Evolutionary conservation across 2,888 invertebrate genomes (phyloP).

Genomic region (Lithosia quadra): DNA sequence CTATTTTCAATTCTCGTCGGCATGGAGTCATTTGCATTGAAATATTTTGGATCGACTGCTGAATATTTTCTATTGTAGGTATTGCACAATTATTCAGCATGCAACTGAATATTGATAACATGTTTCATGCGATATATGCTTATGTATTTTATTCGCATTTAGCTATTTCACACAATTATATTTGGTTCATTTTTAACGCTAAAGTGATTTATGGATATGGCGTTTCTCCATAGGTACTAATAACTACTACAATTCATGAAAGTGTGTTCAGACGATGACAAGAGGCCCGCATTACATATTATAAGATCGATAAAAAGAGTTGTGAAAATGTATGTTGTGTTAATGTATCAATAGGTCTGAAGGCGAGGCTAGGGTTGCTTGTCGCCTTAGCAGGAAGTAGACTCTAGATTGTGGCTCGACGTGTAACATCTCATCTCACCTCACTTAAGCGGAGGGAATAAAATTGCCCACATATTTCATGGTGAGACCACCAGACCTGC

Average conservation of each 20-base stretch:
- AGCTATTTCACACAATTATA: background rate
- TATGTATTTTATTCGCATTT: background rate
- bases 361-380: no score
- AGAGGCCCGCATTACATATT: background rate
- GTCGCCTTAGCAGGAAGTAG: no score
- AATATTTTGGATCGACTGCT: constrained; percentile 38
- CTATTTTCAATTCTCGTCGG: constrained; percentile 65
- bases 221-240: background rate
- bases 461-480: no score
- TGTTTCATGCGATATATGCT: background rate
- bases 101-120: constrained; percentile 34
- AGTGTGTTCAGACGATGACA: background rate
- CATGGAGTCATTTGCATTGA: constrained; percentile 58
- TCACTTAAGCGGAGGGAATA: no score
- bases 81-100: constrained; percentile 27
- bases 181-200: background rate
- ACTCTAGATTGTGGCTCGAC: no score
- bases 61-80: constrained; percentile 17
- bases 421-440: no score
- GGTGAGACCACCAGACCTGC: no score
- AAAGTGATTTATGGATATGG: background rate
- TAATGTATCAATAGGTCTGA: no score
- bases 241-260: background rate
- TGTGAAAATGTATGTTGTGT: no score
- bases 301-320: background rate